Conservation (phyloP, 2,888 invertebrate species). For the Thera obeliscata region DNA sequence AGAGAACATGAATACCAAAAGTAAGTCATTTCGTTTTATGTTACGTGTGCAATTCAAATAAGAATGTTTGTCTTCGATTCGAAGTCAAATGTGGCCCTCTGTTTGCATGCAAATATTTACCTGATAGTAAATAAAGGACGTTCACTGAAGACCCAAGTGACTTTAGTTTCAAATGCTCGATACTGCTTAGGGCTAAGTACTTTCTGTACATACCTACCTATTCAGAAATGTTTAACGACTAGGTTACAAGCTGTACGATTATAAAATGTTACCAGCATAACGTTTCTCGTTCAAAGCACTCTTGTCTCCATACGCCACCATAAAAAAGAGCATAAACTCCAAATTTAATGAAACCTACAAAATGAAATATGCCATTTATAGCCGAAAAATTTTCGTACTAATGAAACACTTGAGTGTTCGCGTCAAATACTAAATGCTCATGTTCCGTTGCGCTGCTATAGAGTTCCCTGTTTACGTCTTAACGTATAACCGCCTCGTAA, state of each 20-base stretch:
- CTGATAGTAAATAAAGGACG: conserved; percentile 35
- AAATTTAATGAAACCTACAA: conserved; percentile 35
- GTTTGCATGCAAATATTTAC: conserved; percentile 43
- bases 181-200: background rate
- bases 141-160: conserved; percentile 26
- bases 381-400: conserved; percentile 33
- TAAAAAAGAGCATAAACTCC: conserved; percentile 37
- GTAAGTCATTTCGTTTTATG: conserved; percentile 9
- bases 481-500: conserved; percentile 73
- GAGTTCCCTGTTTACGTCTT: conserved; percentile 65
- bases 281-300: conserved; percentile 26
- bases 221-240: conserved; percentile 4
- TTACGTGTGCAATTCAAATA: conserved; percentile 26
- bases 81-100: conserved; percentile 34
- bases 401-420: conserved; percentile 34
- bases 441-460: conserved; percentile 54
- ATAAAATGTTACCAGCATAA: background rate
- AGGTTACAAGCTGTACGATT: background rate
- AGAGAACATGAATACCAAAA: background rate
- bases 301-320: conserved; percentile 30
- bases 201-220: background rate
- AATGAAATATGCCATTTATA: conserved; percentile 39
- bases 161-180: conserved; percentile 1
- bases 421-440: conserved; percentile 51
- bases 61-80: conserved; percentile 33